These are phyloP conservation scores for Gorsachius magnificus DNA, from an alignment of 2,797 vertebrate species.

Conservation along the genomic window DNA sequence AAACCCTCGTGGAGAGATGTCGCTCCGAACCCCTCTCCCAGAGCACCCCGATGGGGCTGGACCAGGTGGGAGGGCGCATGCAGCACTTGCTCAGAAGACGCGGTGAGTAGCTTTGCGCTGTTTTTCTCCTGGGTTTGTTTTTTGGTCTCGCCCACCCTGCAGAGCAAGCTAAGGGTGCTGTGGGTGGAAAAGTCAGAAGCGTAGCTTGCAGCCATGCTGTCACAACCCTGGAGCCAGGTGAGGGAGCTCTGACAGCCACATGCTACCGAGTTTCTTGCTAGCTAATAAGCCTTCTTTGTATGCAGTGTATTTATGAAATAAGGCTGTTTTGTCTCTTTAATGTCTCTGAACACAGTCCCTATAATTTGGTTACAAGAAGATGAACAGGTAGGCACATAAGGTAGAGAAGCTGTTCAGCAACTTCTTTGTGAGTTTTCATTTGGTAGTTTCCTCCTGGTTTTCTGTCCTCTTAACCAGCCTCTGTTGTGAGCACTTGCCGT, in stretches of 20 bases:
- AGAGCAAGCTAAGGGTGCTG: background rate
- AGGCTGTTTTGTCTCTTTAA: background rate
- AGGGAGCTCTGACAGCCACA: background rate
- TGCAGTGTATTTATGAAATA: background rate
- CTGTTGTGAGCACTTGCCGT: background rate
- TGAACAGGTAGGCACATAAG: background rate
- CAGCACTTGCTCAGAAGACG: constrained; percentile 55
- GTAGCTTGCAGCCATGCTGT: background rate
- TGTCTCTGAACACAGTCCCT: background rate
- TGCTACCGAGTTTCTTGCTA: background rate
- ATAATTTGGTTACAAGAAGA: background rate
- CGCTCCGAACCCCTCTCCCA: constrained; percentile 84
- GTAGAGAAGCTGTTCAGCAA: background rate
- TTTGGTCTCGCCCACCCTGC: background rate
- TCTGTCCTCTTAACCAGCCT: background rate
- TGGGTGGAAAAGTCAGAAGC: background rate
- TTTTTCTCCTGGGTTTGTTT: background rate
- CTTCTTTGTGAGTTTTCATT: background rate
- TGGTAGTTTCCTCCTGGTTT: background rate
- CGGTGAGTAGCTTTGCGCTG: background rate
- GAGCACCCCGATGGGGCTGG: constrained; percentile 79
- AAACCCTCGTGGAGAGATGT: constrained; percentile 85
- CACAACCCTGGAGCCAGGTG: background rate
- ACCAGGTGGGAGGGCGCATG: constrained; percentile 76
- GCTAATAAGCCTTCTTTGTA: background rate